These are phyloP conservation scores for Doris montereyensis DNA, from an alignment of 2,888 invertebrate genomes.

Conservation along the genomic window DNA sequence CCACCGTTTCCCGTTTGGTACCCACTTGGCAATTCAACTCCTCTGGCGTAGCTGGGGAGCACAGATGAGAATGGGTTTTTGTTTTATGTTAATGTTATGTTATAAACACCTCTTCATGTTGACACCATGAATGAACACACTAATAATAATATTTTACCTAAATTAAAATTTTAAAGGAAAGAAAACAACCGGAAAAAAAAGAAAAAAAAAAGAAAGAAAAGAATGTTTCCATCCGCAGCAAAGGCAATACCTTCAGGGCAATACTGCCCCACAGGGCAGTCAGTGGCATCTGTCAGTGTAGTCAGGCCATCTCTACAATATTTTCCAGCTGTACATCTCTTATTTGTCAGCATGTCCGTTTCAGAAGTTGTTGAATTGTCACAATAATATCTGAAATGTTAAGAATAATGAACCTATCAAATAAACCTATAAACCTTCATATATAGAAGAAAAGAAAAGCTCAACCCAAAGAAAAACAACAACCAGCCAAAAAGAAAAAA, in stretches of 20 bases:
- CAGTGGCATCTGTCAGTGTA: constrained; percentile 51
- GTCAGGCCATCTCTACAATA: constrained; percentile 61
- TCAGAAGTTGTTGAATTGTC: constrained; percentile 68
- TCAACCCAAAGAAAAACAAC: no score
- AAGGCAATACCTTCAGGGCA: constrained; percentile 69
- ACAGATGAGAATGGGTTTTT: no score
- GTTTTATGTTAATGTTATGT: no score
- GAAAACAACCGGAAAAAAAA: no score
- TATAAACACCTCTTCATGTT: no score
- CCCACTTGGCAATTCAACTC: constrained; percentile 69
- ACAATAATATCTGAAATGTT: constrained; percentile 71
- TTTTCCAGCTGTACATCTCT: constrained; percentile 65
- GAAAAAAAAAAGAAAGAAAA: not conserved
- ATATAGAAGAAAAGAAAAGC: no score
- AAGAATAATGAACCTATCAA: no score
- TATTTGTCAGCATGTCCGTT: constrained; percentile 61
- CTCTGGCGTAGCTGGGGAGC: constrained; percentile 66
- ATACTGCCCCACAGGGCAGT: constrained; percentile 60
- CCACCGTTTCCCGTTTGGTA: constrained; percentile 59
- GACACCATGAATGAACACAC: no score
- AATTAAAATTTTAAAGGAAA: not conserved
- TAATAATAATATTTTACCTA: no score
- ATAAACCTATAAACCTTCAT: no score
- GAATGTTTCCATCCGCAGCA: not conserved
- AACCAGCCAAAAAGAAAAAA: no score